These are phyloP conservation scores for Poecilus cupreus DNA, from an alignment of 2,888 invertebrate genomes.

Conservation along the genomic window DNA sequence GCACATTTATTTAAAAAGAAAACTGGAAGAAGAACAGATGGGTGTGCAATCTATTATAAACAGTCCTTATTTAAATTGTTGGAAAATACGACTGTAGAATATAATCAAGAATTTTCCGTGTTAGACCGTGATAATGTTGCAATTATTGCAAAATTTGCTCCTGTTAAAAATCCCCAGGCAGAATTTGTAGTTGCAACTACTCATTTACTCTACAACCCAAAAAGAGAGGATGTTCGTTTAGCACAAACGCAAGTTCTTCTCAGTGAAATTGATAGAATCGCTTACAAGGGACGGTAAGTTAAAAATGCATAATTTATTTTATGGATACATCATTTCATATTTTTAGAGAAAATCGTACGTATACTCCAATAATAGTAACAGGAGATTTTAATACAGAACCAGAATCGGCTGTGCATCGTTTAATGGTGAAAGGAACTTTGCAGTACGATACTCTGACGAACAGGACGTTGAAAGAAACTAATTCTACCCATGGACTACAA, in stretches of 20 bases:
- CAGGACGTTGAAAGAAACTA: constrained; percentile 62
- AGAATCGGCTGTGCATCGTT: constrained; percentile 80
- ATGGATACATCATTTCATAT: neutral
- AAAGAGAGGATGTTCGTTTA: constrained; percentile 89
- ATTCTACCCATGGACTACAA: constrained; percentile 39
- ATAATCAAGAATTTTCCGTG: constrained; percentile 77
- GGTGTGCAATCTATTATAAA: constrained; percentile 92
- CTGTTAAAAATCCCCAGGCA: constrained; percentile 73
- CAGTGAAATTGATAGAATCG: constrained; percentile 88
- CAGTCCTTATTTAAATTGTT: constrained; percentile 79
- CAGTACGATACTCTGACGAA: constrained; percentile 70
- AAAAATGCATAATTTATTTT: neutral
- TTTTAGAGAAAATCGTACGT: constrained; percentile 68
- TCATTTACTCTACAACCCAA: constrained; percentile 95
- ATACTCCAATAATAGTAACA: constrained; percentile 88
- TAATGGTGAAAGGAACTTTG: constrained; percentile 80
- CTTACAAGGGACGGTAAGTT: constrained; percentile 72
- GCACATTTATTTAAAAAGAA: constrained; percentile 87
- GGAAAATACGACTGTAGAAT: constrained; percentile 83
- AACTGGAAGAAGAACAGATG: constrained; percentile 88
- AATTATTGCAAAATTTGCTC: constrained; percentile 83
- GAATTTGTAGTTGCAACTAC: constrained; percentile 91
- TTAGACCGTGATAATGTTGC: constrained; percentile 93
- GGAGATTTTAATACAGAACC: constrained; percentile 96
- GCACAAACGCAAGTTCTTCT: constrained; percentile 91